Conservation (phyloP, 2,113 vertebrate species). For the Phodopus roborovskii region DNA sequence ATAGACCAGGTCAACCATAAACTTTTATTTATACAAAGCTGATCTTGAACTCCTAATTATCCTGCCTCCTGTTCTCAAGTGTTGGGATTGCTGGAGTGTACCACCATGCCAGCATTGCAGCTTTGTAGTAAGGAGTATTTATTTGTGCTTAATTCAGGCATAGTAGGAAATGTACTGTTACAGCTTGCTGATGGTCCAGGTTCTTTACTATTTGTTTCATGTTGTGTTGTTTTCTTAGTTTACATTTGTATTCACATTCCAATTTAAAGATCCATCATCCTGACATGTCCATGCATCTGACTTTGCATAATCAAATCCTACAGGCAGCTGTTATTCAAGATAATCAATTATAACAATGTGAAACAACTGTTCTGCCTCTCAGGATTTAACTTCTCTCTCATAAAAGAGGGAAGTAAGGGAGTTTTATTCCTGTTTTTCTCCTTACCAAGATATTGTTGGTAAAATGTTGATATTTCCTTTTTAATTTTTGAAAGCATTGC, state of each 20-base stretch:
- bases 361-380: not conserved
- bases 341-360: conserved; percentile 8
- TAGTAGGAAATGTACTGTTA: not conserved
- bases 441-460: not conserved
- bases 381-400: conserved; percentile 52
- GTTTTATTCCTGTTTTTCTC: not conserved
- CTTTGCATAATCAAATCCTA: not conserved
- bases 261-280: conserved; percentile 41
- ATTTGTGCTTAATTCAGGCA: not conserved
- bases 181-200: not conserved
- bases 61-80: not conserved
- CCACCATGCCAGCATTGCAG: not conserved
- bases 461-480: not conserved
- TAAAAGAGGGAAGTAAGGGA: not conserved
- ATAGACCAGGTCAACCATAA: not conserved
- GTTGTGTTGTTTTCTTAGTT: not conserved
- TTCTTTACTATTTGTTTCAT: not conserved
- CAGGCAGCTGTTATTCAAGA: conserved; percentile 14
- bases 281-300: not conserved
- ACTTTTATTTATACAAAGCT: not conserved
- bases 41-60: not conserved
- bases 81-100: not conserved
- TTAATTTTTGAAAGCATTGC: not conserved
- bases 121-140: not conserved
- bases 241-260: not conserved